phyloP scores from a whole-genome alignment of 2,113 vertebrate species.

The Odobenus rosmarus region DNA sequence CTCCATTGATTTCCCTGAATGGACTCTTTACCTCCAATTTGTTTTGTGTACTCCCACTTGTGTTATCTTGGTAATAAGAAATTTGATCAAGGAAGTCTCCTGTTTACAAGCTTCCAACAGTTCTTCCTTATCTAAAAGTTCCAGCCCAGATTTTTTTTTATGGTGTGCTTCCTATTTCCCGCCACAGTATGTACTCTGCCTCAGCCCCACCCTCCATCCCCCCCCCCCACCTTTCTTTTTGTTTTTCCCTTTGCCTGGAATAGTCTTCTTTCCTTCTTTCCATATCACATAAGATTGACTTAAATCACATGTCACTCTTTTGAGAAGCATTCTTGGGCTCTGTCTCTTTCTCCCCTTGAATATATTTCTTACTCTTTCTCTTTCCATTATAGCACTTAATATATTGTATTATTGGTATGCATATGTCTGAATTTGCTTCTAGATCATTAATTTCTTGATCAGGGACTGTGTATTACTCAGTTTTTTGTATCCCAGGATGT shows the following conservation, averaged over 20 bases:
- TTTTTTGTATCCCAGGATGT: background rate
- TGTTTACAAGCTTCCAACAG: slow-evolving; percentile 29
- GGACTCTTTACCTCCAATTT: background rate
- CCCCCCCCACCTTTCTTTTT: background rate
- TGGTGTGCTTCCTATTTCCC: background rate
- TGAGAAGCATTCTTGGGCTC: background rate
- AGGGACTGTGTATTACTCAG: background rate
- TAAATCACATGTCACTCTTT: slow-evolving; percentile 33
- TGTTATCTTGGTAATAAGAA: slow-evolving; percentile 45
- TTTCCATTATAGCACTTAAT: background rate
- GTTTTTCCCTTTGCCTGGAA: background rate
- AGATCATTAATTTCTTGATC: slow-evolving; percentile 22
- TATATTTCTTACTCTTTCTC: slow-evolving; percentile 29
- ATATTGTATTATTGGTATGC: background rate
- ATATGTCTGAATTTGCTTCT: slow-evolving; percentile 25
- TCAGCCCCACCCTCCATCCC: background rate
- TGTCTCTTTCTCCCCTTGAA: background rate
- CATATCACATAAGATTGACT: background rate
- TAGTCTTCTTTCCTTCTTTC: background rate
- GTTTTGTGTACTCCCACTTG: background rate
- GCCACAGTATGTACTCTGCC: background rate
- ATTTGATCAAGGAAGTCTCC: slow-evolving; percentile 27
- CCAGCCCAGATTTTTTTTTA: slow-evolving; percentile 38
- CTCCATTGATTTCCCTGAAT: background rate
- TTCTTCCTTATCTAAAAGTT: slow-evolving; percentile 26